These are phyloP conservation scores for Megalops cyprinoides DNA, from an alignment of 2,797 vertebrate species.

Conservation along the genomic window DNA sequence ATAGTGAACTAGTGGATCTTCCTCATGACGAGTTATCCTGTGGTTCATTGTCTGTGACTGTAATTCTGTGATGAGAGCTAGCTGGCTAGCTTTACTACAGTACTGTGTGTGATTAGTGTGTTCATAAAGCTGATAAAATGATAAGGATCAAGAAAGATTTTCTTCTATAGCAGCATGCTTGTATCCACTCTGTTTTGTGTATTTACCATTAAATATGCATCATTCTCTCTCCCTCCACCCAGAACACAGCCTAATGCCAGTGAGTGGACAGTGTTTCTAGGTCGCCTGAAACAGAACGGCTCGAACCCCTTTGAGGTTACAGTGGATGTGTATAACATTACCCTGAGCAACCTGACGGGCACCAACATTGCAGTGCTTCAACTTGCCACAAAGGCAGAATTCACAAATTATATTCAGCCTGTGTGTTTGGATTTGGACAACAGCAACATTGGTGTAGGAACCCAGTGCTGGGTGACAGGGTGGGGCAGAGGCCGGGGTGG, in stretches of 20 bases:
- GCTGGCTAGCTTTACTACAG: too few species aligned
- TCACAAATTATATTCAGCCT: conserved; percentile 47
- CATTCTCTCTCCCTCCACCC: too few species aligned
- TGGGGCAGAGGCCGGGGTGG: conserved; percentile 33
- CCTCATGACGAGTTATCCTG: too few species aligned
- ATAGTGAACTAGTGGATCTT: too few species aligned
- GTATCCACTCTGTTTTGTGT: too few species aligned
- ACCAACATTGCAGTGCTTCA: conserved; percentile 52
- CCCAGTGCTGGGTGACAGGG: conserved; percentile 57
- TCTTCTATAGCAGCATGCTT: too few species aligned
- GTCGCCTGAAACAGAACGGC: conserved; percentile 28
- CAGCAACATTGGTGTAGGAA: conserved; percentile 46
- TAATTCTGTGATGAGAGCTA: too few species aligned
- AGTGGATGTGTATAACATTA: conserved; percentile 35
- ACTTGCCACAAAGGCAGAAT: conserved; percentile 40
- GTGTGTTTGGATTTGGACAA: conserved; percentile 51
- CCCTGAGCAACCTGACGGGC: conserved; percentile 34
- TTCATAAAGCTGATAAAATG: too few species aligned
- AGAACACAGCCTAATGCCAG: conserved; percentile 43
- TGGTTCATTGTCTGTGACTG: too few species aligned
- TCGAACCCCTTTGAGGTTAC: conserved; percentile 44
- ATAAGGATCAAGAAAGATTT: too few species aligned
- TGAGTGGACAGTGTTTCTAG: conserved; percentile 58
- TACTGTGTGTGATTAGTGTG: too few species aligned
- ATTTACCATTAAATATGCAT: too few species aligned